Evolutionary conservation across 2,113 vertebrate species (phyloP).

Genomic region (Halcyon senegalensis): DNA sequence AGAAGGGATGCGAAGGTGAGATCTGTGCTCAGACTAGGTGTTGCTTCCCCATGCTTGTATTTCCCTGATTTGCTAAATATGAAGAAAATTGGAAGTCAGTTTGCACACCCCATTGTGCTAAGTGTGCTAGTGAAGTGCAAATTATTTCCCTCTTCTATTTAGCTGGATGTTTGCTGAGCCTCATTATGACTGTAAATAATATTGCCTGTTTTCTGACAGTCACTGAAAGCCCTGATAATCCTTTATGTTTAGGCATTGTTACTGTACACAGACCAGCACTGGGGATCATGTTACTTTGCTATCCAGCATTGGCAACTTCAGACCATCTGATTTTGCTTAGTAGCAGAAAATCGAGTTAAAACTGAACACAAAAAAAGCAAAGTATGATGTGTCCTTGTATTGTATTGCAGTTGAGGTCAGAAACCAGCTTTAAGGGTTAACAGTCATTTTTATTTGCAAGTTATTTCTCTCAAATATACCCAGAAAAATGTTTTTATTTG

Average conservation of each 20-base stretch:
- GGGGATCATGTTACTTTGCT: background rate
- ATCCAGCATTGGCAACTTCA: background rate
- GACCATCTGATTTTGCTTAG: background rate
- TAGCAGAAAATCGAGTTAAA: background rate
- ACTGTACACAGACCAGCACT: background rate
- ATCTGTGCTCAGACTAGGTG: background rate
- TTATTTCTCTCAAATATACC: background rate
- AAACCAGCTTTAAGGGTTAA: background rate
- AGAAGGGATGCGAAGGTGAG: background rate
- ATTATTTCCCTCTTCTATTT: background rate
- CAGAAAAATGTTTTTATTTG: background rate
- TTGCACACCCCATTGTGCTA: background rate
- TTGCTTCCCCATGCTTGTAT: background rate
- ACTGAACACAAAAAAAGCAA: background rate
- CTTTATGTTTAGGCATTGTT: background rate
- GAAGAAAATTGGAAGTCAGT: background rate
- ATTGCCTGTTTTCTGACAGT: background rate
- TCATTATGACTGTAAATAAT: background rate
- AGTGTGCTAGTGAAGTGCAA: background rate
- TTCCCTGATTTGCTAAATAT: background rate
- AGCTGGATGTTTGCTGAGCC: slow-evolving; percentile 10
- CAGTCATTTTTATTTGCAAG: background rate
- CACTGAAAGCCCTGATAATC: background rate
- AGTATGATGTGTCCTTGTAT: background rate
- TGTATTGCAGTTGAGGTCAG: background rate